phyloP scores from a whole-genome alignment of 2,888 invertebrate species.

The Synergus gifuensis region DNA sequence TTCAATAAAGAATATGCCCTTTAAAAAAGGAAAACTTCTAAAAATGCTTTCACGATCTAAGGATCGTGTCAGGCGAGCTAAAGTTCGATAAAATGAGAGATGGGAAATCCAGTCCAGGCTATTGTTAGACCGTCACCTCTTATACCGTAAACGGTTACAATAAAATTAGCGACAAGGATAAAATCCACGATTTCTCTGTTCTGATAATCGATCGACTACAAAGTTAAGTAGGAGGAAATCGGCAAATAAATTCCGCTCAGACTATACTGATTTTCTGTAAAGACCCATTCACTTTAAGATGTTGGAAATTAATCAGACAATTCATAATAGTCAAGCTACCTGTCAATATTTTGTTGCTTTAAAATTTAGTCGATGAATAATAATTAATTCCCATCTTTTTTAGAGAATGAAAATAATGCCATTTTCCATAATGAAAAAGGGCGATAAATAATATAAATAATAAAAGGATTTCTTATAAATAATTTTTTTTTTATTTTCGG shows the following conservation, averaged over 20 bases:
- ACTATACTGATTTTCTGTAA: neutral
- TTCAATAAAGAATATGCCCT: no score
- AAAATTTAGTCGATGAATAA: no score
- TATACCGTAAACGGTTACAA: slow-evolving; percentile 57
- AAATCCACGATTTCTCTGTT: neutral
- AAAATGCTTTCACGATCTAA: neutral
- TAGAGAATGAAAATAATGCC: neutral
- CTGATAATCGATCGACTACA: neutral
- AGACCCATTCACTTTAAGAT: neutral
- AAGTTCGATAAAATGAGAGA: slow-evolving; percentile 48
- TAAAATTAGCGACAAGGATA: slow-evolving; percentile 53
- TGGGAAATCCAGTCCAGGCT: slow-evolving; percentile 54
- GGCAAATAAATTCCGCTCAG: neutral
- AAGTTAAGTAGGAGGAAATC: neutral
- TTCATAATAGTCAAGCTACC: no score
- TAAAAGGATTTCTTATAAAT: no score
- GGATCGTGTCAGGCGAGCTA: slow-evolving; percentile 10
- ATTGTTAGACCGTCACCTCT: slow-evolving; percentile 56
- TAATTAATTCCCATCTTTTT: neutral
- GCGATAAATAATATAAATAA: neutral
- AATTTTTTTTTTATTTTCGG: neutral
- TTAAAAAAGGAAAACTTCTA: neutral
- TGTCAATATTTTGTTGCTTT: no score
- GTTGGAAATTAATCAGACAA: no score
- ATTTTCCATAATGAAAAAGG: neutral